These are phyloP conservation scores for Hipparchia semele DNA, from an alignment of 2,888 invertebrate species.

Conservation along the genomic window DNA sequence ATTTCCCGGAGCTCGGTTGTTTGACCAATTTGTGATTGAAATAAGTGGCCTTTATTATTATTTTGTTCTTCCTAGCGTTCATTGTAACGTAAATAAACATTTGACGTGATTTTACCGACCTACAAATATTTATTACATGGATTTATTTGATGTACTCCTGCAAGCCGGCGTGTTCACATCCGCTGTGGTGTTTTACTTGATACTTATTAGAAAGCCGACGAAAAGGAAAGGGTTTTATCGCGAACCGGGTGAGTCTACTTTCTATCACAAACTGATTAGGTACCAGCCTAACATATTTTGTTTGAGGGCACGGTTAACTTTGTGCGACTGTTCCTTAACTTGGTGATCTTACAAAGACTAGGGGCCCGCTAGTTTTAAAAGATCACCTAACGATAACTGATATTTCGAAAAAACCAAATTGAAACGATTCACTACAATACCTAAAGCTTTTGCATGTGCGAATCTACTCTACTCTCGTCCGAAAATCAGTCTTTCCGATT, in stretches of 20 bases:
- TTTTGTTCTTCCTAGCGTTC: conserved; percentile 1
- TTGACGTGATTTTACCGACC: neutral
- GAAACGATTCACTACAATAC: no score
- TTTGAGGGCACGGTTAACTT: no score
- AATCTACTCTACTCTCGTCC: no score
- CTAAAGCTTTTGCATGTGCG: no score
- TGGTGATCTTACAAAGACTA: no score
- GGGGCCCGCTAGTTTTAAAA: no score
- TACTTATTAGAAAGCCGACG: conserved; percentile 57
- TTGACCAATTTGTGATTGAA: conserved; percentile 23
- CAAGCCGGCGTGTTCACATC: conserved; percentile 63
- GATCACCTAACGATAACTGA: no score
- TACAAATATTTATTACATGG: conserved; percentile 50
- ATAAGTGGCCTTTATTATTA: conserved; percentile 2
- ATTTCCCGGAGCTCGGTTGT: conserved; percentile 31
- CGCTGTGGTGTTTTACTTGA: conserved; percentile 62
- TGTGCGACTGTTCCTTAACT: no score
- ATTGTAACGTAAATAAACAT: neutral
- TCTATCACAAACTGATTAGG: neutral
- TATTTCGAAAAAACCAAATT: no score
- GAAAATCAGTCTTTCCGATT: no score
- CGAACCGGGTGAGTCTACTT: conserved; percentile 54
- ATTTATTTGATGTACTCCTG: conserved; percentile 63
- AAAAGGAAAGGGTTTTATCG: conserved; percentile 54
- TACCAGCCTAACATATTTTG: no score